Evolutionary conservation across 2,888 invertebrate genomes (phyloP).

Genomic region (Ophion obscuratus): DNA sequence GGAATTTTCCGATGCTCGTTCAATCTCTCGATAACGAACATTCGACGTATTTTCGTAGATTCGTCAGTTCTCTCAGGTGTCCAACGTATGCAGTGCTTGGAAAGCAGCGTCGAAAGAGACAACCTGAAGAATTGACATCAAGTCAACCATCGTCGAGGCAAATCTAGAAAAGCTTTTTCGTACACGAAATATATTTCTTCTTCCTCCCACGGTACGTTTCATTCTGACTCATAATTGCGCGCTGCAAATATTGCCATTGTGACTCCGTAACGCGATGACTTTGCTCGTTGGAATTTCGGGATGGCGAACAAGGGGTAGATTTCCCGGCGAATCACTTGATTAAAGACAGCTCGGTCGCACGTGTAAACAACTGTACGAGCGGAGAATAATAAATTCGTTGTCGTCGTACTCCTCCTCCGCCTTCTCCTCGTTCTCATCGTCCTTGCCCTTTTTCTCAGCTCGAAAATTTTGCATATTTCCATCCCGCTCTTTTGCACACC

Average conservation of each 20-base stretch:
- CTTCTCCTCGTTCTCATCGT: slow-evolving; percentile 17
- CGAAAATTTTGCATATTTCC: slow-evolving; percentile 43
- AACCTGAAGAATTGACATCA: too few relatives aligned
- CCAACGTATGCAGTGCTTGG: too few relatives aligned
- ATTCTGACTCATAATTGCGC: neutral
- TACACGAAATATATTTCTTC: neutral
- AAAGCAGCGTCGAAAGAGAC: too few relatives aligned
- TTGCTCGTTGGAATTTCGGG: slow-evolving; percentile 41
- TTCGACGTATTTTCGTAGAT: neutral
- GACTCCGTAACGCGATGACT: slow-evolving; percentile 39
- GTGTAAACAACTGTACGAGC: slow-evolving; percentile 62
- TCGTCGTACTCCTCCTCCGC: slow-evolving; percentile 1
- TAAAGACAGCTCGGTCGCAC: slow-evolving; percentile 62
- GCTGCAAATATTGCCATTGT: slow-evolving; percentile 13
- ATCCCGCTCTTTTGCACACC: slow-evolving; percentile 27
- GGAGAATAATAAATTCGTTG: slow-evolving; percentile 57
- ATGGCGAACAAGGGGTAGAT: neutral
- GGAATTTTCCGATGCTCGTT: too few relatives aligned
- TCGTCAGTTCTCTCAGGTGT: slow-evolving; percentile 7
- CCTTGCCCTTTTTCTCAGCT: slow-evolving; percentile 17
- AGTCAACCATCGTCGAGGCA: too few relatives aligned
- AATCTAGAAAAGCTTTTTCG: neutral
- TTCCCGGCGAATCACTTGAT: slow-evolving; percentile 56
- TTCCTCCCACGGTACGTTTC: neutral
- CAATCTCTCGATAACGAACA: neutral